Base-by-base conservation (phyloP, 2,797 vertebrate genomes). In the Fundulus diaphanus region DNA sequence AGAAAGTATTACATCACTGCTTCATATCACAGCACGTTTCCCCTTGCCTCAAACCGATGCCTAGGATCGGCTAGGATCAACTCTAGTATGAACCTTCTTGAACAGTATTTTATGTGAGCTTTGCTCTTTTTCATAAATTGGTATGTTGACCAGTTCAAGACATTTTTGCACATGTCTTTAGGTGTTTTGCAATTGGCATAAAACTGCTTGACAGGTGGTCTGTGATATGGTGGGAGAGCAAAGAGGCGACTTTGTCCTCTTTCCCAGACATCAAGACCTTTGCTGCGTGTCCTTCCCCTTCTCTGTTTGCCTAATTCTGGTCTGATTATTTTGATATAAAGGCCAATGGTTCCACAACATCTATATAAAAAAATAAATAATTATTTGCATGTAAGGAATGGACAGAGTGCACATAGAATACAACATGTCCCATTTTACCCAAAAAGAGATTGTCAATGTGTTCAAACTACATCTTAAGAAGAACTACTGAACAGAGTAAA, bases 401-500 rank as follows among this genome's bases (percentile, higher is more conserved):
- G n/a, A 51, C 20, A 51, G 5, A 51, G 48, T 51, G 48, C 7
- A 51, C 18, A 51, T 51, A 33, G 6, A 59, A 33, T 3, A 13
- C 33, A 33, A 20, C 5, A 13, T 31, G 29, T 7, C 33, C 13
- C 20, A 59, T 33, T 56, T 15, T 22, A 56, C n/a, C 54, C 52
- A 54, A 54, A 27, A 54, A 5, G 3, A 22, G 20, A 11, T 9
- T 3, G 12, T 54, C 24, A n/a, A n/a, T 54, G 5, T 57, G n/a
- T 57, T 59, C 57, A 59, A 33, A 59, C 15, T 59, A 59, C n/a
- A n/a, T n/a, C n/a, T n/a, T n/a, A n/a, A n/a, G n/a, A n/a, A 59
- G 44, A 46, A 46, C 9, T 15, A 15, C 3, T 46, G 44, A 12
- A 6, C 52, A 54, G 52, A 13, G 27, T 54, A 12, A 9, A 27